Evolutionary conservation across 2,113 vertebrate species (phyloP), one percentile per base, ranked within the genome.

Genomic region (Tinamus guttatus): DNA sequence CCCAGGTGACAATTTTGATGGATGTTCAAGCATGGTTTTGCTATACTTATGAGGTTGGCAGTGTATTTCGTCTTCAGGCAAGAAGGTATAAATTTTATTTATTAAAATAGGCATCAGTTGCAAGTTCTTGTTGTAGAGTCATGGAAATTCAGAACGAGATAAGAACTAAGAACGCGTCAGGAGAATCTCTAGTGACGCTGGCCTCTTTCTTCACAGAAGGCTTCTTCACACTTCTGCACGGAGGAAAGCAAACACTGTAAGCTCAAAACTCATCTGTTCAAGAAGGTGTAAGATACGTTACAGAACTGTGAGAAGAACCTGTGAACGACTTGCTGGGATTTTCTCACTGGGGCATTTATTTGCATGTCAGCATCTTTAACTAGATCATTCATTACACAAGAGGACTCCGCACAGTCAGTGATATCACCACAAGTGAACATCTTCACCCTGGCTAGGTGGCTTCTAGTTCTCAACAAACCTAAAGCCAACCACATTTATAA

Each of bases 291-390:
- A 96, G 94, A 93, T 45, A 65, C 43, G 56, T 92, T 58, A 38
- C 6, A 65, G 52, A 95, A 84, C 73, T 89, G 87, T 76, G 80
- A 93, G 81, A 94, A 79, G 77, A 95, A 80, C 74, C 81, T 76
- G 67, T 65, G 62, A 90, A 19, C 88, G 52, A 93, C 73, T 70
- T 87, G 83, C 74, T 69, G 70, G 86, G 70, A 91, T 92, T 87
- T 95, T 97, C 86, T 96, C 88, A 87, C 92, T 63, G 43, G 11
- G 16, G 59, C 59, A 77, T 92, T 90, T 95, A 94, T 89, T 59
- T 87, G 84, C 73, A 82, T 80, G 90, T 94, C 95, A 96, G 92
- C 93, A 93, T 43, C 78, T 96, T 96, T 41, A 93, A 90, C 90
- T 95, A 89, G 85, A 94, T 78, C 93, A 87, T 51, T 73, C 36